phyloP scores from a whole-genome alignment of 2,797 vertebrate species.

The Limosa lapponica region DNA sequence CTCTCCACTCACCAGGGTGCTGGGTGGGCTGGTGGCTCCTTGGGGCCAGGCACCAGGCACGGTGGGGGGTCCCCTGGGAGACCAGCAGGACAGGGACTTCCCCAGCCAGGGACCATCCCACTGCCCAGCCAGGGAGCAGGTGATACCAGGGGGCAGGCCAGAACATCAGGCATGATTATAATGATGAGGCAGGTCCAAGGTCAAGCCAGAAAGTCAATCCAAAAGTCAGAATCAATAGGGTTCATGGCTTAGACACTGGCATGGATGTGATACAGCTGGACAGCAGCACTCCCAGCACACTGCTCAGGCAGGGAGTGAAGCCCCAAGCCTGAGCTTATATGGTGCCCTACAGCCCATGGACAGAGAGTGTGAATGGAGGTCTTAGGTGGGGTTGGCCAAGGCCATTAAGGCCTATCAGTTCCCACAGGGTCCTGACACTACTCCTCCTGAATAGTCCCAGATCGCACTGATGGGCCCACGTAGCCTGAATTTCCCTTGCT shows the following conservation, averaged over 20 bases:
- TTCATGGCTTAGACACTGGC: not conserved
- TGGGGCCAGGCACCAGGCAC: not conserved
- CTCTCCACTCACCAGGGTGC: rapidly evolving
- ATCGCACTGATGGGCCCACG: not conserved
- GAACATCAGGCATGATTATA: not conserved
- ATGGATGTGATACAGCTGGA: not conserved
- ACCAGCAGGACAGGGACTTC: rapidly evolving
- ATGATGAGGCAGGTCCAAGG: not conserved
- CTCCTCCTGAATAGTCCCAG: not conserved
- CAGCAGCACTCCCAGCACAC: not conserved
- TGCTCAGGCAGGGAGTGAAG: not conserved
- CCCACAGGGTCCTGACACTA: not conserved
- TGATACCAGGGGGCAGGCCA: not conserved
- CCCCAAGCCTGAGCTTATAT: not conserved
- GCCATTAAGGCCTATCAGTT: not conserved
- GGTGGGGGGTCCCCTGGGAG: not conserved
- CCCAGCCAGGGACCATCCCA: not conserved
- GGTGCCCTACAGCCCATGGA: not conserved
- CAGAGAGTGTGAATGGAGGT: not conserved
- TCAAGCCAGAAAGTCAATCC: not conserved
- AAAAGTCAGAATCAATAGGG: not conserved
- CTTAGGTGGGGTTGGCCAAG: not conserved
- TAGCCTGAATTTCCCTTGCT: not conserved
- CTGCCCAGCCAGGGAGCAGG: not conserved
- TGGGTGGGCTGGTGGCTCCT: not conserved